Conservation (phyloP, 2,113 vertebrate species). For the Tupaia tana region DNA sequence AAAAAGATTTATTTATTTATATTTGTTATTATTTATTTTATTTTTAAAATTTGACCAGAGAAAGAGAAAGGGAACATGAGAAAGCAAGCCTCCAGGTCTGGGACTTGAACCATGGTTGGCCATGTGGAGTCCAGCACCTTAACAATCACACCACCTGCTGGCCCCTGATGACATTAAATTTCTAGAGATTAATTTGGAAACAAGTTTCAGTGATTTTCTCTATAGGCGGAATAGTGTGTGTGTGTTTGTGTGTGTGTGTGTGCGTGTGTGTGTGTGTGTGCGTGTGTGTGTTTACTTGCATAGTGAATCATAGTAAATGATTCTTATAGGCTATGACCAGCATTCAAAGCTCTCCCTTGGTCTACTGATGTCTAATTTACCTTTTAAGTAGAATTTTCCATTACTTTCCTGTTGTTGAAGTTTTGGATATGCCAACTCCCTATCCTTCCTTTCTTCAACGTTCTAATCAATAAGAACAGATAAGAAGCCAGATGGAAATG, state of each 20-base stretch:
- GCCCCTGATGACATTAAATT: background rate
- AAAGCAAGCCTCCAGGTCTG: too few species aligned
- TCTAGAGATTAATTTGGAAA: slow-evolving; percentile 54
- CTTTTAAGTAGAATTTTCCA: slow-evolving; percentile 49
- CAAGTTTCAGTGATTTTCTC: slow-evolving; percentile 33
- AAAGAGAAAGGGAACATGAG: too few species aligned
- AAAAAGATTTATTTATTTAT: too few species aligned
- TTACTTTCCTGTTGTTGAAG: background rate
- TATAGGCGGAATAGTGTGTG: background rate
- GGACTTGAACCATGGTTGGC: too few species aligned
- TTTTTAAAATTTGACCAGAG: too few species aligned
- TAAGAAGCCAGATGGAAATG: background rate
- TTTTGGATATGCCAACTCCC: background rate
- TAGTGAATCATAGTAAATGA: slow-evolving; percentile 1
- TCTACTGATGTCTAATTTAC: background rate
- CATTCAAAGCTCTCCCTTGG: background rate
- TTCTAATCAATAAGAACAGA: background rate
- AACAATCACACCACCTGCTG: too few species aligned
- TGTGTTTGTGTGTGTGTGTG: background rate
- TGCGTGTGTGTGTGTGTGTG: background rate
- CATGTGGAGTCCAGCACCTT: too few species aligned
- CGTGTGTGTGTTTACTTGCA: background rate
- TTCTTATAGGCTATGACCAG: background rate
- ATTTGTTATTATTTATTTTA: too few species aligned
- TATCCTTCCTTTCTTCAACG: background rate